phyloP scores from a whole-genome alignment of 2,888 invertebrate genomes.

The Microplitis manilae region DNA sequence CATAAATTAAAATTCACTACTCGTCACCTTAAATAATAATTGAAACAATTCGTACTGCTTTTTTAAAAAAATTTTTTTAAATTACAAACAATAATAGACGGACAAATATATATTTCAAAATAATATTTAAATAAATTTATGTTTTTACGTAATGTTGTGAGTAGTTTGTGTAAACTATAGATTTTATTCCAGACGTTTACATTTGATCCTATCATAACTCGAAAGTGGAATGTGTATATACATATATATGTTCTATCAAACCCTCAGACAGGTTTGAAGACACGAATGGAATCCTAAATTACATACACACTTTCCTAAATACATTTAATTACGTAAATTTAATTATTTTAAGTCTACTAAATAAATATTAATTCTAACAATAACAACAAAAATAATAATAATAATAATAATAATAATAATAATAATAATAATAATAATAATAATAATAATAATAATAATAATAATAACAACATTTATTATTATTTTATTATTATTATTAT shows the following conservation, averaged over 20 bases:
- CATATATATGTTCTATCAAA: neutral
- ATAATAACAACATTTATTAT: too few species aligned
- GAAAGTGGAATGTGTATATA: neutral
- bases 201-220: slow-evolving; percentile 12
- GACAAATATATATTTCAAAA: neutral
- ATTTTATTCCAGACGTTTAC: neutral
- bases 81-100: too few species aligned
- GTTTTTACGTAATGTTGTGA: neutral
- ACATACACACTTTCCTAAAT: neutral
- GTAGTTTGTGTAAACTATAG: slow-evolving; percentile 8
- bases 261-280: neutral
- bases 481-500: too few species aligned
- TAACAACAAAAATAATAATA: too few species aligned
- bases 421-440: too few species aligned
- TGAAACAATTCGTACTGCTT: neutral
- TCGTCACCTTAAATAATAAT: neutral
- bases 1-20: neutral
- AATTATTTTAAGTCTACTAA: neutral
- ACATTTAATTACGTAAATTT: neutral
- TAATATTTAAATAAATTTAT: neutral
- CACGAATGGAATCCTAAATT: slow-evolving; percentile 9
- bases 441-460: too few species aligned
- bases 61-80: too few species aligned
- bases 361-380: neutral
- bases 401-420: too few species aligned